These are phyloP conservation scores for Atta cephalotes DNA, from an alignment of 1,140 invertebrate species.

Conservation along the genomic window DNA sequence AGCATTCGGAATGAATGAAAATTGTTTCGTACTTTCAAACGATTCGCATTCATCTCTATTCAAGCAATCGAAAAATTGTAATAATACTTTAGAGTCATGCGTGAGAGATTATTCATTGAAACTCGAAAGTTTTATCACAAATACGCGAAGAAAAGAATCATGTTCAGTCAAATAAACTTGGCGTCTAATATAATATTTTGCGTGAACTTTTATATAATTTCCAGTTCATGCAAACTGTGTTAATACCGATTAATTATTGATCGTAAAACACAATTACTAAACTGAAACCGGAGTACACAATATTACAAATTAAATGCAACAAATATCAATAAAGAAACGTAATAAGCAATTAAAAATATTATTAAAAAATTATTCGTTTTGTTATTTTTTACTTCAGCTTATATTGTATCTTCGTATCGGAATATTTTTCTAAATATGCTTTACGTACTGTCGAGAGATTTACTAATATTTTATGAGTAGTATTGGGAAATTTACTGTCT, in stretches of 20 bases:
- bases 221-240: too few species aligned
- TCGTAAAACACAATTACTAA: too few species aligned
- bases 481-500: slow-evolving; percentile 14
- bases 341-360: too few species aligned
- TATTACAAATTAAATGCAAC: too few species aligned
- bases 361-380: background rate
- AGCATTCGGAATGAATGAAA: slow-evolving; percentile 25
- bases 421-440: background rate
- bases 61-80: background rate
- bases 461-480: background rate
- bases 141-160: too few species aligned
- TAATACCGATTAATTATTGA: too few species aligned
- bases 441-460: background rate
- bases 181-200: too few species aligned
- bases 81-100: background rate
- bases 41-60: slow-evolving; percentile 14
- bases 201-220: too few species aligned
- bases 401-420: background rate
- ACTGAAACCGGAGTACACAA: too few species aligned
- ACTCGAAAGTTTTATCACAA: background rate
- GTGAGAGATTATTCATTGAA: background rate
- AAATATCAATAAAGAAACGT: too few species aligned
- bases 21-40: background rate
- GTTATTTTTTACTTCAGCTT: background rate
- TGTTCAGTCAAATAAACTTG: too few species aligned